Base-by-base conservation (phyloP, 2,113 vertebrate species). In the Thunnus maccoyii region DNA sequence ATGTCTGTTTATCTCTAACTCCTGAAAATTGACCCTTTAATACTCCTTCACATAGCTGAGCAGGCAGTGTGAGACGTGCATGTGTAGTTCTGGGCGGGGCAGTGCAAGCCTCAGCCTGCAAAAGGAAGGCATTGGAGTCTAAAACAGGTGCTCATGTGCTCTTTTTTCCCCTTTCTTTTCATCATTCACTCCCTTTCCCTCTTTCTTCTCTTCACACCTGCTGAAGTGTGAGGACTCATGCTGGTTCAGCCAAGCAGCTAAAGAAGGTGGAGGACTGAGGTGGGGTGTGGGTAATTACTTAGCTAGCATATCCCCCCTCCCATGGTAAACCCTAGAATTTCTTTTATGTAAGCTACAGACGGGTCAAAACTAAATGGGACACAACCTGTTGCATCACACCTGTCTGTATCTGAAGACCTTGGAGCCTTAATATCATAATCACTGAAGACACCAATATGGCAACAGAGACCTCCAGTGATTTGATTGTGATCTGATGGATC, bases 111-210 rank as follows among this genome's bases (percentile, higher is more conserved):
- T 47, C 55, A 44, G 85, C 91, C 72, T 25, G 88, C 85, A 72
- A 56, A 76, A 63, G 48, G 62, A 83, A 83, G 80, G 74, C 80
- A 83, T 66, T 54, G 41, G 66, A 78, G 55, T 62, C 50, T 30
- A 83, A 87, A 93, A 90, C 93, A 93, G 93, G 93, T 94, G 92
- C 86, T 93, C 75, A 20, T n/a, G 54, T 57, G 74, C 56, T 54
- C 17, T 41, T 76, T 84, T 41, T 30, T 10, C 41, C 22, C 41
- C 17, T 73, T 65, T 90, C 78, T 88, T 83, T 83, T 89, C 72
- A 78, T 86, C 78, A 0, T 78, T 87, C 50, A 41, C 78, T 82
- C 75, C 75, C 51, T 79, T 87, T 62, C 80, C 41, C 44, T 87
- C 80, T 80, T 75, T 85, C 78, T 82, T 82, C 86, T 81, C 60